Conservation (phyloP, 2,113 vertebrate species). For the Menidia beryllina region DNA sequence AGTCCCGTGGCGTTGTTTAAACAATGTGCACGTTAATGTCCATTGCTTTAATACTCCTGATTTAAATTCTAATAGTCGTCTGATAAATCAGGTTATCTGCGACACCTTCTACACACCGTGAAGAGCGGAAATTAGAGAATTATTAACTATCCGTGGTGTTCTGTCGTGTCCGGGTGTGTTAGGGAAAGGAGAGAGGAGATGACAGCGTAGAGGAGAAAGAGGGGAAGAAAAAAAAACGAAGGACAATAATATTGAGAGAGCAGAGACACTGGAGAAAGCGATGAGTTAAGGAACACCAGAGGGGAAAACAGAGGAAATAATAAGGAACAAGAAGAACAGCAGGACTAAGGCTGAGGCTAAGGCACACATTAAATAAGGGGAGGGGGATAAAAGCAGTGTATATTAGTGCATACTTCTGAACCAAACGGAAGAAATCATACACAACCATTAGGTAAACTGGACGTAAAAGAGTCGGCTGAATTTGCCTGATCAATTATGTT, state of each 20-base stretch:
- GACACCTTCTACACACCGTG: constrained; percentile 77
- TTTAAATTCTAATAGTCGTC: constrained; percentile 81
- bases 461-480: neutral
- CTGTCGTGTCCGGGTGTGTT: constrained; percentile 66
- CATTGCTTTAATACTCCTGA: constrained; percentile 79
- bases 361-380: constrained; percentile 37
- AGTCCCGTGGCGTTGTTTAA: constrained; percentile 81
- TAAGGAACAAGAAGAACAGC: constrained; percentile 50
- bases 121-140: constrained; percentile 83
- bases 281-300: constrained; percentile 53
- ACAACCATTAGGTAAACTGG: neutral
- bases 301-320: constrained; percentile 78
- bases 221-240: neutral
- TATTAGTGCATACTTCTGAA: neutral
- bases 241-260: constrained; percentile 67
- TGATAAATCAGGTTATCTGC: constrained; percentile 85
- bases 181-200: constrained; percentile 55
- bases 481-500: no score
- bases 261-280: constrained; percentile 38
- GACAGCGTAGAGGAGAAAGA: constrained; percentile 72
- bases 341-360: constrained; percentile 43
- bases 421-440: neutral
- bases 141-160: constrained; percentile 81
- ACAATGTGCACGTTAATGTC: constrained; percentile 82
- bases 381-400: constrained; percentile 28